A percentile compares a stretch with the other conserved stretches of the same genome.
Conservation (phyloP, 2,888 invertebrate genomes). For the Nomada fabriciana region DNA sequence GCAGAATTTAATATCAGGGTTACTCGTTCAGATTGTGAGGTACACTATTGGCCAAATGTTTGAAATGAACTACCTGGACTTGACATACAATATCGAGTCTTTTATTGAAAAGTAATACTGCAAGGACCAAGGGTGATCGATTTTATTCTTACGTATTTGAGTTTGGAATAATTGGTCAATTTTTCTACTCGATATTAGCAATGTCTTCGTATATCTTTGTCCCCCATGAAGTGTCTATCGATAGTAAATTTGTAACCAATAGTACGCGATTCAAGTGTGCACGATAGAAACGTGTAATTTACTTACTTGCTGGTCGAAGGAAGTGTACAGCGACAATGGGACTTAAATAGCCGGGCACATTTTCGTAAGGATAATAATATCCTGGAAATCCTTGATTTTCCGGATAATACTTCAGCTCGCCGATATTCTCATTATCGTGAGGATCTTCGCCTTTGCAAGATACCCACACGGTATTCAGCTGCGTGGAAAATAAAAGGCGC, state of each 20-base stretch:
- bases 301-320: conserved; percentile 91
- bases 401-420: conserved; percentile 92
- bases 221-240: too few species aligned
- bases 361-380: conserved; percentile 95
- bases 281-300: not conserved
- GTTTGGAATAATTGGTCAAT: too few species aligned
- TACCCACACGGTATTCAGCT: conserved; percentile 95
- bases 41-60: too few species aligned
- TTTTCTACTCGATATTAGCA: too few species aligned
- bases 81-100: too few species aligned
- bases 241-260: too few species aligned
- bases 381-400: conserved; percentile 93
- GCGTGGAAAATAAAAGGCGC: conserved; percentile 68
- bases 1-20: not conserved
- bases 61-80: too few species aligned
- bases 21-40: too few species aligned
- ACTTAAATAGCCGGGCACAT: conserved; percentile 94
- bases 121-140: too few species aligned
- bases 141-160: too few species aligned
- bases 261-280: not conserved
- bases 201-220: too few species aligned
- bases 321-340: conserved; percentile 95
- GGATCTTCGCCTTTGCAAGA: conserved; percentile 97
- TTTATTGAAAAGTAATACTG: too few species aligned
- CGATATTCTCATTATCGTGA: conserved; percentile 95